Base-by-base conservation (phyloP, 2,888 invertebrate genomes). In the Hydrotaea cyrtoneurina region DNA sequence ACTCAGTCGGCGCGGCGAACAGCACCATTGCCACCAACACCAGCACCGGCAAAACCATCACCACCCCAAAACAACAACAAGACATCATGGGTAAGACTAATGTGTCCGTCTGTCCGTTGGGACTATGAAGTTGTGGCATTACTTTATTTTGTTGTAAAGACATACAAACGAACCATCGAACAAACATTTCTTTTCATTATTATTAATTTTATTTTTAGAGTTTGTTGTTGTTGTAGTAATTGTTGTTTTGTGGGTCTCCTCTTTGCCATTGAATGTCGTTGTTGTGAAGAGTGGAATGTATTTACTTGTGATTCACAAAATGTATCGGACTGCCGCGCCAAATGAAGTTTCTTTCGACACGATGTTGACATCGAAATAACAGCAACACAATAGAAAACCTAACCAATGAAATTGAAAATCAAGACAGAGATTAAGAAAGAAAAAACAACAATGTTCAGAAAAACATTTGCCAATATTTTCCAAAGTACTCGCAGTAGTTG, bases 221-320 rank as follows among this genome's bases (percentile, higher is more conserved):
- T 78, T 78, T 50, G 13, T 15, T 50, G 50, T n/a, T 50, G 15
- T 50, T 2, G 15, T 50, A 13, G n/a, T 50, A 77, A 69, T 73
- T 81, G 62, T 66, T 82, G 57, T 74, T 59, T 74, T 76, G 50
- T 80, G 66, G 53, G 62, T 62, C 71, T 75, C 17, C 21, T 19
- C 39, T 11, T n/a, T n/a, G n/a, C 43, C 13, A 64, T 66, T 74
- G 75, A 11, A 3, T 57, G 21, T 57, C 4, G 10, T 69, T 19
- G 43, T 46, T 15, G 17, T 77, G 23, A 23, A 23, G 59, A 59
- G 59, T 26, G 59, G 59, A n/a, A n/a, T n/a, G 13, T 39, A 19
- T 72, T 59, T 72, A 75, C 31, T 71, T 78, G 78, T 71, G 75
- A 78, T 82, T 75, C 55, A 62, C 71, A 78, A 59, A 59, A 71